Percentiles rank a stretch among this genome's conserved stretches.
Evolutionary conservation across 2,113 vertebrate species (phyloP).

Genomic region (Erythrolamprus reginae): DNA sequence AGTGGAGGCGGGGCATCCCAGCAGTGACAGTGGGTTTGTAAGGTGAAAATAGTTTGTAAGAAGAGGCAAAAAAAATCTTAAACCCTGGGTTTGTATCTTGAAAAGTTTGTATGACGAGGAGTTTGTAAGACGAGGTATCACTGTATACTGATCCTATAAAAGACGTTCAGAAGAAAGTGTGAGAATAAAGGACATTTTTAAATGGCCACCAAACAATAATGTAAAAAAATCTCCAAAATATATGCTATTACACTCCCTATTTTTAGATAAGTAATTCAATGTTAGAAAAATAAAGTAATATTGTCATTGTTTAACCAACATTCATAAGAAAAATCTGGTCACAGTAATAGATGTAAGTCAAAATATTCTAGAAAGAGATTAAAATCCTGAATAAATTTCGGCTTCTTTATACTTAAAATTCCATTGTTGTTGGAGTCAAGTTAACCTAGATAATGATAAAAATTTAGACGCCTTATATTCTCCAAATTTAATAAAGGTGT

Average conservation of each 20-base stretch:
- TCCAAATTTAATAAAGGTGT: neutral
- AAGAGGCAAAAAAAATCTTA: too few relatives aligned
- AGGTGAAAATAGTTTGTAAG: too few relatives aligned
- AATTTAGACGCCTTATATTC: neutral
- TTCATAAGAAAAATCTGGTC: neutral
- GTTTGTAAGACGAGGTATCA: too few relatives aligned
- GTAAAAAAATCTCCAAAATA: neutral
- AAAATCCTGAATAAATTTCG: neutral
- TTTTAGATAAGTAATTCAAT: neutral
- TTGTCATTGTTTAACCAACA: neutral
- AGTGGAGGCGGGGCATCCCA: too few relatives aligned
- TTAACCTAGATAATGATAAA: neutral
- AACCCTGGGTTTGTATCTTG: too few relatives aligned
- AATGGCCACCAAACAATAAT: neutral
- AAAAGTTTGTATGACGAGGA: too few relatives aligned
- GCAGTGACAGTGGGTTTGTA: too few relatives aligned
- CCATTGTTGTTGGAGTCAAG: neutral
- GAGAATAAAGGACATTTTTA: neutral
- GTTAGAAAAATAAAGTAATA: neutral
- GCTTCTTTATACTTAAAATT: neutral
- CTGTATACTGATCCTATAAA: neutral
- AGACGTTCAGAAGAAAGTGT: neutral
- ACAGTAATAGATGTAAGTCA: neutral
- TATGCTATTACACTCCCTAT: neutral
- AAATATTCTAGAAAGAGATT: neutral